Base-by-base conservation (phyloP, 2,113 vertebrate genomes). In the Zapus hudsonius region DNA sequence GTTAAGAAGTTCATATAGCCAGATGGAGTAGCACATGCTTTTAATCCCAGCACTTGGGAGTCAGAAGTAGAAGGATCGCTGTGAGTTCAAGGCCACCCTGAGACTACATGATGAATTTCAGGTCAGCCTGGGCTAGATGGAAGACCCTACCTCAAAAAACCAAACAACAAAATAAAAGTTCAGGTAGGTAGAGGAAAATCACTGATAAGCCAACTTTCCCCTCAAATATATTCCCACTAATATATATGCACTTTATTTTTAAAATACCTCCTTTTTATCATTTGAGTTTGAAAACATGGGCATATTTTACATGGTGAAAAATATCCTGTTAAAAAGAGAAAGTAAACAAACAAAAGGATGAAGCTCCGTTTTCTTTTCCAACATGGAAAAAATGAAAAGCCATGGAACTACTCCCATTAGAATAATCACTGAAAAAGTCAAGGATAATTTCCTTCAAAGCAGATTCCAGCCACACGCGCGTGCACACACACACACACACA, bases 261-360 rank as follows among this genome's bases (percentile, higher is more conserved):
- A 82, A 93, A 92, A 70, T 31, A 73, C 17, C 83, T 42, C 40
- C 40, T 47, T 47, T 47, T 85, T 55, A 40, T 40, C 1, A 42
- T 93, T 66, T 78, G 75, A 86, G 89, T 73, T 92, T 93, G 88
- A 96, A 90, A 92, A 75, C 9, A 81, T 36, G 25, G 36, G 74
- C 64, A 87, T 29, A 17, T 36, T 47, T 66, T 52, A 86, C 25
- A 38, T 70, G 76, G 4, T 84, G 64, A n/a, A 74, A 91, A 90
- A 67, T 40, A 36, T 29, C 59, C 64, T 5, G 3, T 19, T 91
- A 31, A 82, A 85, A 93, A 84, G 23, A 87, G 40, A 69, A 88
- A 79, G 31, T 47, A 92, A 94, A 89, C 57, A 89, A 47, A 52
- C 75, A 72, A 69, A 81, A 25, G 29, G 31, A 82, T n/a, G 61